Conservation (phyloP, 2,888 invertebrate genomes). For the Cabera pusaria region DNA sequence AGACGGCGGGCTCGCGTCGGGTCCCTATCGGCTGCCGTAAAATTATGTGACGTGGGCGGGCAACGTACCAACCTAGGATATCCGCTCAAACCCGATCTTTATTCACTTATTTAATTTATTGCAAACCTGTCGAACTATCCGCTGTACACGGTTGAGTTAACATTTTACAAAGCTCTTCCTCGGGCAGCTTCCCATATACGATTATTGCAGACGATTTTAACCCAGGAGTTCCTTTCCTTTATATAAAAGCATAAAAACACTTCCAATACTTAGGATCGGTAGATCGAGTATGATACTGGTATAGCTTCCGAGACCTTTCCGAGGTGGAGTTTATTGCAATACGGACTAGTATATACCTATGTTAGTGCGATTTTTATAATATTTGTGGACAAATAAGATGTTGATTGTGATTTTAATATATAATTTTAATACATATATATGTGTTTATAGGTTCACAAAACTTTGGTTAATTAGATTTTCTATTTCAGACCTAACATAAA, state of each 20-base stretch:
- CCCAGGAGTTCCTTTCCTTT: too few relatives aligned
- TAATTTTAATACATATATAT: too few relatives aligned
- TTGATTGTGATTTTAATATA: too few relatives aligned
- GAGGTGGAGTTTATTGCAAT: too few relatives aligned
- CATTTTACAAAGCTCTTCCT: slow-evolving; percentile 8
- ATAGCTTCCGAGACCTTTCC: slow-evolving; percentile 8
- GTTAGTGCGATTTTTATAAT: too few relatives aligned
- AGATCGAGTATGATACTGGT: slow-evolving; percentile 3
- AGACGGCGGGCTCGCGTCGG: slow-evolving; percentile 65
- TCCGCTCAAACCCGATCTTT: slow-evolving; percentile 53
- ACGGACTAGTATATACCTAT: too few relatives aligned
- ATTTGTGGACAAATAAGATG: too few relatives aligned
- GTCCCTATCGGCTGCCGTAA: slow-evolving; percentile 71
- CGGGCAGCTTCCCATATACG: slow-evolving; percentile 1
- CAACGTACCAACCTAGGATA: slow-evolving; percentile 49
- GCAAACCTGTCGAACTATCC: slow-evolving; percentile 27
- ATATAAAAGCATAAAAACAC: too few relatives aligned
- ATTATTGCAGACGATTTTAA: slow-evolving; percentile 8
- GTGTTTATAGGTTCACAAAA: too few relatives aligned
- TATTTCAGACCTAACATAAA: too few relatives aligned
- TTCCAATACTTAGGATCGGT: slow-evolving; percentile 8
- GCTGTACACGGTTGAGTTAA: slow-evolving; percentile 15
- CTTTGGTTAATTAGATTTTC: too few relatives aligned
- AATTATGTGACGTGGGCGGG: slow-evolving; percentile 72
- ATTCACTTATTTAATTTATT: slow-evolving; percentile 47